phyloP scores from a whole-genome alignment of 2,797 vertebrate genomes.

The Etheostoma perlongum region DNA sequence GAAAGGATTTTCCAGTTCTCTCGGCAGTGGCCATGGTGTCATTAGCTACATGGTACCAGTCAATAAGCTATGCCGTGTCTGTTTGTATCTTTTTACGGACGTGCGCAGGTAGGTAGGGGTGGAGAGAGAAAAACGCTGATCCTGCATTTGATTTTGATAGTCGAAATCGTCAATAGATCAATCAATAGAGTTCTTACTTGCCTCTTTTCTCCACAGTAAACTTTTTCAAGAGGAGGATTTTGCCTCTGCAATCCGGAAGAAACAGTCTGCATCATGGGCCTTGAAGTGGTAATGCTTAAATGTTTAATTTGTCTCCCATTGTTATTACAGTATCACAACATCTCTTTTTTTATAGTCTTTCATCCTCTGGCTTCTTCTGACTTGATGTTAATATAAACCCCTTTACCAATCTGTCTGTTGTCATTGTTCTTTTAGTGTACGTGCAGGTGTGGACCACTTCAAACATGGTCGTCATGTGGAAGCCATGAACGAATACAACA shows the following conservation, averaged over 20 bases:
- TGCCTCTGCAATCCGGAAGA: constrained; percentile 92
- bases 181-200: neutral
- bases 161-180: too few species aligned
- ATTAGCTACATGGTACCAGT: too few species aligned
- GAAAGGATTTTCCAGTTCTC: too few species aligned
- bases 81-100: too few species aligned
- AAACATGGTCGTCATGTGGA: constrained; percentile 94
- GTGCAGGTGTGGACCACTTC: constrained; percentile 95
- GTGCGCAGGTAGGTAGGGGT: too few species aligned
- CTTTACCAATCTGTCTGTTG: neutral
- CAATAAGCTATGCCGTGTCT: too few species aligned
- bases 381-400: neutral
- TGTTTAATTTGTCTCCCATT: neutral
- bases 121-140: too few species aligned
- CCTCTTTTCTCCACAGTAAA: constrained; percentile 83
- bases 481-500: constrained; percentile 99
- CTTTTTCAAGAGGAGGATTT: constrained; percentile 94
- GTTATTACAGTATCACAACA: neutral
- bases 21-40: too few species aligned
- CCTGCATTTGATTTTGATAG: too few species aligned
- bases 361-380: neutral
- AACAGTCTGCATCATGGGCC: constrained; percentile 96
- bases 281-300: constrained; percentile 90
- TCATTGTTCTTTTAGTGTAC: constrained; percentile 85
- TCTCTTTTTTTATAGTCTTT: neutral